Conservation (phyloP, 2,888 invertebrate species). For the Caprella mutica region DNA sequence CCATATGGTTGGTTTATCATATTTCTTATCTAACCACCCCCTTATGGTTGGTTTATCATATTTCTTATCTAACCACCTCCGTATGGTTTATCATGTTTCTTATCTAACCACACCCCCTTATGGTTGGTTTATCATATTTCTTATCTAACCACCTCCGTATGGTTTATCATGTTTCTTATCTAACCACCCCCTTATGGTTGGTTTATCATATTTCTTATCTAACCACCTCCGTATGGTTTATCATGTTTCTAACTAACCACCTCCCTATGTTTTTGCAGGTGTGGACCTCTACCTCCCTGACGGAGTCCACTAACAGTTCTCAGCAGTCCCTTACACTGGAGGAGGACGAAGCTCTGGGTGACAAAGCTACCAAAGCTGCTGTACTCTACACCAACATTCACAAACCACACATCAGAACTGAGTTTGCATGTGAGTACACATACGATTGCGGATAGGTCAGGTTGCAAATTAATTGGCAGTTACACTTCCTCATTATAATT, state of each 20-base stretch:
- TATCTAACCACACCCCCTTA: no score
- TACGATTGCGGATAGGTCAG: no score
- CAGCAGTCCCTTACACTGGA: conserved; percentile 30
- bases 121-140: no score
- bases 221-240: neutral
- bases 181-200: neutral
- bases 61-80: no score
- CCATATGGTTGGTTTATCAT: no score
- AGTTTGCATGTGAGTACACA: conserved; percentile 29
- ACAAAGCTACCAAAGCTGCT: conserved; percentile 31
- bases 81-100: no score
- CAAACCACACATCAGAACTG: conserved; percentile 31
- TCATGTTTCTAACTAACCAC: neutral
- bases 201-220: no score
- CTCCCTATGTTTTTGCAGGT: neutral
- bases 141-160: neutral
- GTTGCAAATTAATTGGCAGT: no score
- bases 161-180: neutral
- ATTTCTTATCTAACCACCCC: no score
- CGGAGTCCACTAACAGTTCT: conserved; percentile 8
- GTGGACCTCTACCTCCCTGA: neutral
- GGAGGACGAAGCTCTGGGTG: conserved; percentile 31
- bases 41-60: no score
- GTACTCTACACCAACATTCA: conserved; percentile 32
- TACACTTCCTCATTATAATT: no score